phyloP scores from a whole-genome alignment of 2,888 invertebrate genomes.

The Trichopria drosophilae region DNA sequence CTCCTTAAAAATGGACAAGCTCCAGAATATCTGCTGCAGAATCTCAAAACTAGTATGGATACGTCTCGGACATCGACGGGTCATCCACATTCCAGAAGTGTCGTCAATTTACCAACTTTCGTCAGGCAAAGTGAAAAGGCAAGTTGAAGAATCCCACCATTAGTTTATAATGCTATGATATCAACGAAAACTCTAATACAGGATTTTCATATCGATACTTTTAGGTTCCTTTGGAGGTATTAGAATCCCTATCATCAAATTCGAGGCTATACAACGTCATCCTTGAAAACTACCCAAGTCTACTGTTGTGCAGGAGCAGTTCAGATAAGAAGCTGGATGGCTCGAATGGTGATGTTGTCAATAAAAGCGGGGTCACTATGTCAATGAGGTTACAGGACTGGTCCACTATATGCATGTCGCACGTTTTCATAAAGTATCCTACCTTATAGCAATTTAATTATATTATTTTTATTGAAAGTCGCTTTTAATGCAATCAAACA shows the following conservation, averaged over 20 bases:
- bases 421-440: constrained; percentile 25
- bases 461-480: neutral
- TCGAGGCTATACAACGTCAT: constrained; percentile 71
- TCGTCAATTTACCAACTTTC: constrained; percentile 76
- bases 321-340: constrained; percentile 67
- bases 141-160: constrained; percentile 30
- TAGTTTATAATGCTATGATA: too few relatives aligned
- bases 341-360: constrained; percentile 52
- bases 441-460: constrained; percentile 17
- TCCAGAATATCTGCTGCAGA: constrained; percentile 68
- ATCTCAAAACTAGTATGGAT: constrained; percentile 65
- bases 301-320: constrained; percentile 66
- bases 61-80: constrained; percentile 60
- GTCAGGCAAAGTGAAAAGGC: constrained; percentile 71
- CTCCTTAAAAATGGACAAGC: constrained; percentile 72
- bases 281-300: constrained; percentile 72
- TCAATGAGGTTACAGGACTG: constrained; percentile 61
- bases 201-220: constrained; percentile 39
- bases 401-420: constrained; percentile 46
- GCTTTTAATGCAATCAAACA: constrained; percentile 18
- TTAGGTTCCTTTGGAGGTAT: constrained; percentile 68
- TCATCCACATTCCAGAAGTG: constrained; percentile 63
- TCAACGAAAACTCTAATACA: too few relatives aligned
- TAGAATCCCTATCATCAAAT: constrained; percentile 68
- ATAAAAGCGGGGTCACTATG: constrained; percentile 65